Base-by-base conservation (phyloP, 2,113 vertebrate species). In the Gallinago jamesoni region DNA sequence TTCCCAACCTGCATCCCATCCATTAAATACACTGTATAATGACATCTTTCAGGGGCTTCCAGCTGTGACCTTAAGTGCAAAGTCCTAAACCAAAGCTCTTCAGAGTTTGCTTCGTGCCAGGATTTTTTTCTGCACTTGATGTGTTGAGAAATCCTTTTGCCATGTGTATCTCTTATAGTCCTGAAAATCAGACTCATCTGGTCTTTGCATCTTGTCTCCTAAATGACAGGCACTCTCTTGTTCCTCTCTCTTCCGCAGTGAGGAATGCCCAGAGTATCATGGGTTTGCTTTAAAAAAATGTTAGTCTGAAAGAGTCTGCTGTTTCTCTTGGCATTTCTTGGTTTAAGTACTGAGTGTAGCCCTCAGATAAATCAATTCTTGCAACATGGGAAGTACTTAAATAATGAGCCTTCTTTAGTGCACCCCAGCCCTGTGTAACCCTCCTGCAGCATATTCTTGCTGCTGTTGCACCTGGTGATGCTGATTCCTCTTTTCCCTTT, bases 241-340 rank as follows among this genome's bases (percentile, higher is more conserved):
- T 50, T 79, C 18, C 47, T 70, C 31, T 53, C 22, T 73, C 52
- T n/a, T 79, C 27, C 33, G 6, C 11, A 66, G 33, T 0, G 0
- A 82, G 50, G 52, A 76, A 45, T 0, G 0, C 14, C 18, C 2
- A 5, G 39, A 72, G 33, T 12, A 1, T 17, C 3, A 7, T 24
- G 24, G 21, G 18, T 88, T 33, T 75, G 31, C 62, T 57, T 79
- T 79, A 35, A 41, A 63, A 69, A 75, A 39, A 11, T 3, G 28
- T 5, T 67, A 22, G 2, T 69, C 73, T 84, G 57, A 76, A 62
- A 45, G 3, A 45, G 7, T 22, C 41, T 55, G 45, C 20, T 43
- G n/a, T 50, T 91, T 64, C 31, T 43, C 37, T 45, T 12, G 19
- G 39, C 41, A 23, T 39, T 62, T 27, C 52, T 67, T 35, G 52